Evolutionary conservation across 2,888 invertebrate species (phyloP), one percentile per base, ranked within the genome.

Genomic region (Papilio elwesi): DNA sequence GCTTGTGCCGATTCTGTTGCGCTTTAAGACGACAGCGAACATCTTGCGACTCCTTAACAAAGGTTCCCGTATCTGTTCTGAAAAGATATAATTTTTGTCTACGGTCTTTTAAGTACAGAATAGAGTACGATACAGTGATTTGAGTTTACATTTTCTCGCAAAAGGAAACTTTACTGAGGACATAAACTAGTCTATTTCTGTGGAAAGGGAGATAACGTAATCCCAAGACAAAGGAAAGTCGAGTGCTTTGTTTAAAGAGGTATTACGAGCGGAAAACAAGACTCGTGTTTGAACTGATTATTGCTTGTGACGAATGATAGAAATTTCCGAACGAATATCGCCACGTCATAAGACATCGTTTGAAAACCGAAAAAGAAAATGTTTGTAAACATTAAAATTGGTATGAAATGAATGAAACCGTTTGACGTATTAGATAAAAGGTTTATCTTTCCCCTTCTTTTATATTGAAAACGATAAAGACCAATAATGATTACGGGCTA

Each of bases 31-130:
- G 90, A 64, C 86, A 87, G 6, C 83, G 87, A 55, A 93, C 88
- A 0, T 85, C 85, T 8, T 88, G 91, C 68, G 92, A 91, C 43
- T 90, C 93, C 0, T 77, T 91, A 8, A 89, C 84, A 48, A 92
- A 90, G 83, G 93, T 93, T 0, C 85, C 91, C 0, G 88, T 88
- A 0, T 81, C 85, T 53, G 93, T 93, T 2, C 78, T 93, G 48
- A 92, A 93, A 83, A 79, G 90, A 80, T 93, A 93, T 82, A 93
- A 89, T 80, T 93, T 87, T 82, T 93, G 93, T 81, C 87, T 93
- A 48, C 89, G 88, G 84, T 90, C 91, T 43, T 93, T 93, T 77
- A 93, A 93, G 77, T 93, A 91, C 78, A 90, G 86, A 88, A 72
- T 74, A 74, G 66, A 71, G 72, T 66, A 64, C 38, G 43, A 74